Base-by-base conservation (phyloP, 2,113 vertebrate species). In the Neoarius graeffei region DNA sequence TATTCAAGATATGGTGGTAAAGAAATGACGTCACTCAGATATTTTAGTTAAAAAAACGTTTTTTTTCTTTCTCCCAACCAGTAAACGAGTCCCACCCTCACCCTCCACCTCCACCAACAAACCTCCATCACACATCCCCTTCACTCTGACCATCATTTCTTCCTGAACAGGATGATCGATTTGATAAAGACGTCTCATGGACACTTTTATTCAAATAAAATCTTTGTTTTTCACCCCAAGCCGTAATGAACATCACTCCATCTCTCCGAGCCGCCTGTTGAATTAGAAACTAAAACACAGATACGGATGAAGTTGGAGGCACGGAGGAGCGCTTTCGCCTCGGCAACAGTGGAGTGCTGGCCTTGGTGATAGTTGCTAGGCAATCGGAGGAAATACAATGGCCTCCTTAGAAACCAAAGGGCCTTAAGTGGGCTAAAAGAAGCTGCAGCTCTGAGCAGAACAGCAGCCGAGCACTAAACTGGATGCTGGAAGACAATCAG, bases 321-420 rank as follows among this genome's bases (percentile, higher is more conserved):
- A 93, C 93, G 93, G 93, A 93, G 42, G 94, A 93, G 92, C 93
- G 93, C 94, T 95, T 85, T 93, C 92, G 92, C 94, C 95, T 91
- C 92, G 8, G 91, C 94, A 93, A 95, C 95, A 95, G 95, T 95
- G 92, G 94, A 95, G 93, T 82, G 93, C 93, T 92, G 94, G 95
- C 95, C 95, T 95, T 95, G 95, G 94, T 95, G 94, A 95, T 92
- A 93, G 95, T 96, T 95, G 95, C 95, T 95, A 96, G 92, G 95
- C 91, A 56, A 95, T 94, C 91, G 92, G 94, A 91, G 94, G 95
- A 95, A 95, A 92, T 27, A 95, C 94, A 96, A 95, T 95, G 94
- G 95, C 94, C 94, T 94, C 94, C 95, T 95, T 94, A 92, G 95
- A 95, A 96, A 95, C 94, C 93, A 94, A 95, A 95, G 95, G 94